These are phyloP conservation scores for Gadopsis marmoratus DNA, from an alignment of 2,797 vertebrate genomes.

Conservation along the genomic window DNA sequence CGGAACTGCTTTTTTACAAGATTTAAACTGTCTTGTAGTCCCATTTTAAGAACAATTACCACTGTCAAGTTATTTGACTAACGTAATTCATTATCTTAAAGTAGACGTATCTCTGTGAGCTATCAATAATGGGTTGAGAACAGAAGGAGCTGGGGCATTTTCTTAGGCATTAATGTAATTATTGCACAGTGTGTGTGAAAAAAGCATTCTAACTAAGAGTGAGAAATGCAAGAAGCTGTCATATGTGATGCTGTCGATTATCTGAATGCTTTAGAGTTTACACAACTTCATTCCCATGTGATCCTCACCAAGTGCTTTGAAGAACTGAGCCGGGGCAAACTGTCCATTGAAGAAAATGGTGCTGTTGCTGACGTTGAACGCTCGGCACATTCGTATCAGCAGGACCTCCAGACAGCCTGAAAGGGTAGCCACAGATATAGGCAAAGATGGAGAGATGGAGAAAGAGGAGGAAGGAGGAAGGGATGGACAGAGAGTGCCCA, in stretches of 20 bases:
- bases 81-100: too few species aligned
- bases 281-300: background rate
- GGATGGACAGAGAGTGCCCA: conserved; percentile 41
- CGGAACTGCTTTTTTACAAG: background rate
- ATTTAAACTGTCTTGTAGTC: background rate
- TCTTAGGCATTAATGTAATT: conserved; percentile 1
- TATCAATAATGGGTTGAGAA: conserved; percentile 10
- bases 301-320: conserved; percentile 92
- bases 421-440: conserved; percentile 62
- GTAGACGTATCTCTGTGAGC: conserved; percentile 5
- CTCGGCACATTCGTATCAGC: conserved; percentile 92
- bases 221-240: background rate
- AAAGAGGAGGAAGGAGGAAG: conserved; percentile 11
- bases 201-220: conserved; percentile 5
- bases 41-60: conserved; percentile 2
- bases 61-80: background rate
- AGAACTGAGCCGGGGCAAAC: conserved; percentile 89
- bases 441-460: conserved; percentile 59
- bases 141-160: conserved; percentile 5
- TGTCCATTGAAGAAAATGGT: conserved; percentile 93
- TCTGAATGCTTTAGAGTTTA: conserved; percentile 11
- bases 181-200: background rate
- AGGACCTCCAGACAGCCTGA: conserved; percentile 93
- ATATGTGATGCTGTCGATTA: background rate
- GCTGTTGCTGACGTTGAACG: conserved; percentile 91